Evolutionary conservation across 2,797 vertebrate species (phyloP), one percentile per base, ranked within the genome.

Genomic region (Anguilla anguilla): DNA sequence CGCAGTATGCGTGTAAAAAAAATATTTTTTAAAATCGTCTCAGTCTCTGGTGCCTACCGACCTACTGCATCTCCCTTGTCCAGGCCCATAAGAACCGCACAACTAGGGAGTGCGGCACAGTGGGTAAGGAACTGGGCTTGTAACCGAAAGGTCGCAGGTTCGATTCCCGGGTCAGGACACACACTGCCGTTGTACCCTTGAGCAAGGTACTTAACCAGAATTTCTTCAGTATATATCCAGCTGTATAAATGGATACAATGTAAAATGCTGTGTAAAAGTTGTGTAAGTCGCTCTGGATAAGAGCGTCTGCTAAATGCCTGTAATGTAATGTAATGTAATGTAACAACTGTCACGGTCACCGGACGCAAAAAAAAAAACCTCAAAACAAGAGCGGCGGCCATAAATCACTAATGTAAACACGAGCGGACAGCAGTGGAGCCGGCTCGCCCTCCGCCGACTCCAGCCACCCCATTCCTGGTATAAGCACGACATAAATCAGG

Each of bases 401-500:
- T 81, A 6, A 72, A 53, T 57, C 83, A 59, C 53, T 17, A 22
- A 49, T 4, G 22, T 11, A 49, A 49, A 67, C n/a, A 49, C 28
- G 43, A 28, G 35, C 2, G 19, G 69, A 22, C 31, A 67, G 83
- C 86, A 49, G 43, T 53, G 11, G 46, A 87, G 67, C 17, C 59
- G 0, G n/a, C 43, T 43, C 7, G 19, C 77, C 35, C 77, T 11
- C 77, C 77, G 9, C n/a, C 49, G 3, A 25, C 11, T 84, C 22
- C 64, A 19, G 61, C 49, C 9, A 2, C 2, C 43, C 17, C 43
- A 81, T 46, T 72, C 87, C 87, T 31, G 2, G 74, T 84, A 84
- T 74, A 72, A 87, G 39, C 46, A 84, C 13, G 49, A 17, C 17
- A 31, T 87, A 87, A 84, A 74, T 72, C 64, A 69, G 2, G 11